phyloP scores from a whole-genome alignment of 2,797 vertebrate species.

The Momotus momota region DNA sequence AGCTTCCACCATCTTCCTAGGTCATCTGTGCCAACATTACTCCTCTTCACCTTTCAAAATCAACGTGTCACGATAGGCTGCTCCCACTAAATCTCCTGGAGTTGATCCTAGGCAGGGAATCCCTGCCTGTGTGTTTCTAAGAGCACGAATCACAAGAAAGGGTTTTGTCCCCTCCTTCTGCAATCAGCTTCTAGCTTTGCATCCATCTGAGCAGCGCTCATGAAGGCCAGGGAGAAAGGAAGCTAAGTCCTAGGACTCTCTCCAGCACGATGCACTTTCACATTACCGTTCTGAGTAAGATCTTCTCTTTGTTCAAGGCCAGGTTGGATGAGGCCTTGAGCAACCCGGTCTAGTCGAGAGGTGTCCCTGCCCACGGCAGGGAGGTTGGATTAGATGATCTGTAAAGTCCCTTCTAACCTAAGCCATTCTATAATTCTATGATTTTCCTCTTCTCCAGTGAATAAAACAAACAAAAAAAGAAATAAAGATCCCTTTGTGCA shows the following conservation, averaged over 20 bases:
- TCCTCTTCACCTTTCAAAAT: background rate
- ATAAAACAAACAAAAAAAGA: background rate
- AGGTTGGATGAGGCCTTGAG: too few species aligned
- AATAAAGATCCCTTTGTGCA: background rate
- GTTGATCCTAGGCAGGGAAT: background rate
- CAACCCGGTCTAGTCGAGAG: too few species aligned
- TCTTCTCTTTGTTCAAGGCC: background rate
- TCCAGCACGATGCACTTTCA: background rate
- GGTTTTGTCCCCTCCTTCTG: background rate
- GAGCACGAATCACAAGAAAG: background rate
- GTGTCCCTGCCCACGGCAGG: too few species aligned
- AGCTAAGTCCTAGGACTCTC: background rate
- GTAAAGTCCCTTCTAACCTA: too few species aligned
- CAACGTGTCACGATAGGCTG: accelerated
- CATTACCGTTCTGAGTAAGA: background rate
- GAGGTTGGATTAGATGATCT: too few species aligned
- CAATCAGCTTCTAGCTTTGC: background rate
- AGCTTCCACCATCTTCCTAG: background rate
- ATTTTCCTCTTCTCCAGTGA: background rate
- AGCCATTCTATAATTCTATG: too few species aligned
- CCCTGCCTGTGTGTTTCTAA: background rate
- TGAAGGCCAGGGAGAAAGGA: background rate
- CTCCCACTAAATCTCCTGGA: background rate
- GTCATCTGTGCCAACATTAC: background rate
- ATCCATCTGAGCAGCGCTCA: too few species aligned